phyloP scores from a whole-genome alignment of 2,113 vertebrate genomes.

The Chaetodon trifascialis region DNA sequence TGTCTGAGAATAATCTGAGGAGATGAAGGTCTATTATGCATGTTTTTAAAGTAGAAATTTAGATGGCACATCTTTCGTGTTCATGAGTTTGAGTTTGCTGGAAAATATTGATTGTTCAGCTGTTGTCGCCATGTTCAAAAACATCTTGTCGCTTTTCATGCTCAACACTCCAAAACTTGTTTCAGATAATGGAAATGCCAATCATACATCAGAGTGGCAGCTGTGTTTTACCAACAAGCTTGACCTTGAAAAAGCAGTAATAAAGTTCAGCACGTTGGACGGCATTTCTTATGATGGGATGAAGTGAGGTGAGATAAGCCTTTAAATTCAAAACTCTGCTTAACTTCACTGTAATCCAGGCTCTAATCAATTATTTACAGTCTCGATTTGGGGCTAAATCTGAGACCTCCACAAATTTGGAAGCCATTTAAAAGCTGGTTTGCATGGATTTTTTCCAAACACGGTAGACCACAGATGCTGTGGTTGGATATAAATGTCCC shows the following conservation, averaged over 20 bases:
- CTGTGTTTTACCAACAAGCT: background rate
- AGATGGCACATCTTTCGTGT: background rate
- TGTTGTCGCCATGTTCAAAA: background rate
- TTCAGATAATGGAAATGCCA: background rate
- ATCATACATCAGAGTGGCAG: background rate
- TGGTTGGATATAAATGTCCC: background rate
- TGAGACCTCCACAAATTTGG: background rate
- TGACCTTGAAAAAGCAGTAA: background rate
- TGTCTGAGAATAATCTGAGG: background rate
- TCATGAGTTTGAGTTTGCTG: background rate
- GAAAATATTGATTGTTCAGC: background rate
- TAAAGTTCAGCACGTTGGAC: background rate
- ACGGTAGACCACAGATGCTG: too few species aligned
- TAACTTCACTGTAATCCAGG: background rate
- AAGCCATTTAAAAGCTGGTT: background rate
- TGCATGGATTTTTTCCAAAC: background rate
- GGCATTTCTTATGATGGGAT: background rate
- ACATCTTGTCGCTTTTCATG: background rate
- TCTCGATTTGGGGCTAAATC: background rate
- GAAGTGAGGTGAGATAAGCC: background rate
- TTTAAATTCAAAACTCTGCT: background rate
- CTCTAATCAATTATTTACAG: background rate
- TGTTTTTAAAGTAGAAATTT: background rate
- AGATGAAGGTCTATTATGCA: background rate
- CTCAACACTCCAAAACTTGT: background rate